phyloP scores from a whole-genome alignment of 2,113 vertebrate genomes.

The Guaruba guarouba region DNA sequence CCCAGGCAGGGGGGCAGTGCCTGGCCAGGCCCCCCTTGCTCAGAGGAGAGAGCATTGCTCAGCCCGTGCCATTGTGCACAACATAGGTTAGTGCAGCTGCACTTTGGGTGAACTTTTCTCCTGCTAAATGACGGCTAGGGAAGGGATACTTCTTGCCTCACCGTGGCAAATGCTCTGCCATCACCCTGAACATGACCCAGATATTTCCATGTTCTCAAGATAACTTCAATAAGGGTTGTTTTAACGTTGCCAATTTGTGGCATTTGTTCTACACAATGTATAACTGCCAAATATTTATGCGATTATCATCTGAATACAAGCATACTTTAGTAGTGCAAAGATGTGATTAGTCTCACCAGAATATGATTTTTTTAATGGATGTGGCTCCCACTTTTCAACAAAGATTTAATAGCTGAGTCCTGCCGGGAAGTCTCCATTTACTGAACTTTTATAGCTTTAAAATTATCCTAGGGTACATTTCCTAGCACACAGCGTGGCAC shows the following conservation, averaged over 20 bases:
- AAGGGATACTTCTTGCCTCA: not conserved
- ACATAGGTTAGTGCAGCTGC: not conserved
- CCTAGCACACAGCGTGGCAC: not conserved
- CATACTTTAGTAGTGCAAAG: conserved; percentile 39
- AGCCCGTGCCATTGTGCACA: rapidly evolving
- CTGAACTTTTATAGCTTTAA: conserved; percentile 50
- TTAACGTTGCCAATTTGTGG: not conserved
- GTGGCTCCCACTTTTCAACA: conserved; percentile 19
- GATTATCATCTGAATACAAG: conserved; percentile 54
- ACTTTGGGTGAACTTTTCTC: not conserved
- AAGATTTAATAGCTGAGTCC: conserved; percentile 65
- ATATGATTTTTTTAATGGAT: conserved; percentile 56
- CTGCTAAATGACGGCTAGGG: not conserved
- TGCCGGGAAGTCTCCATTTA: conserved; percentile 62
- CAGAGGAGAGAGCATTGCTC: not conserved
- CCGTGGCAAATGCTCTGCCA: not conserved
- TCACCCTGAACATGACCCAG: not conserved
- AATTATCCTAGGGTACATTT: conserved; percentile 52
- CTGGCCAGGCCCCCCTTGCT: not conserved
- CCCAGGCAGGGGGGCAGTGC: not conserved
- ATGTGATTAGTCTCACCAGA: conserved; percentile 53
- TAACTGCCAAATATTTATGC: conserved; percentile 48
- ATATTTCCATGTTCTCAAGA: conserved; percentile 53
- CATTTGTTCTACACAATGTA: not conserved
- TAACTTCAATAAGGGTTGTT: conserved; percentile 29